Base-by-base conservation (phyloP, 2,797 vertebrate species). In the Etheostoma nigrum region DNA sequence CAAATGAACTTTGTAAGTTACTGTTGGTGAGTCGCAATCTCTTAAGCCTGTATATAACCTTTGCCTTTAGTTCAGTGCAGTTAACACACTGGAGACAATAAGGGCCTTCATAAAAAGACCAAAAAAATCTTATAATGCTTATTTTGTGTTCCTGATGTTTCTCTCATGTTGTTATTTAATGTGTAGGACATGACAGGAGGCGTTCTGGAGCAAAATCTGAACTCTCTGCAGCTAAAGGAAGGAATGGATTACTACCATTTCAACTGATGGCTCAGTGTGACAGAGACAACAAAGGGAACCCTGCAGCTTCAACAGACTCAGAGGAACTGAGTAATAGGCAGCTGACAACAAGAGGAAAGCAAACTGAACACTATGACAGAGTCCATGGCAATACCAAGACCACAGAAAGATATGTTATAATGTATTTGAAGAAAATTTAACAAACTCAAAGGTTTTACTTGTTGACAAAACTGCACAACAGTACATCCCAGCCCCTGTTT, bases 181-280 rank as follows among this genome's bases (percentile, higher is more conserved):
- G 11, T 76, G 19, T 62, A 99, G 97, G 97, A 99, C 90, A 94
- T 99, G 93, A 98, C 97, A 0, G 96, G 91, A 47, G 97, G 97
- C 0, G 91, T 83, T 1, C 94, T 99, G 82, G 98, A 99, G 83
- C 90, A 95, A 75, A 99, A 97, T 89, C 90, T 99, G 74, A 89
- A 74, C 57, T 95, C 73, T 0, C 90, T 99, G 87, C 90, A 91
- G 64, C 89, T 99, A 81, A 94, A 86, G 66, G 98, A 95, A 84
- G 94, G 94, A 89, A 79, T 42, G 10, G 92, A 95, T 83, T 95
- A 89, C 40, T 89, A 79, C 67, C 94, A 94, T 72, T 95, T 95
- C 84, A 95, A 89, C 91, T 95, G 91, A 95, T 15, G 4, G 66
- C 47, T 30, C 15, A 33, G 47, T 60, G 67, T 40, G 33, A 33